phyloP scores from a whole-genome alignment of 92 coral and sea anemone genomes.

The Siderastrea siderea region DNA sequence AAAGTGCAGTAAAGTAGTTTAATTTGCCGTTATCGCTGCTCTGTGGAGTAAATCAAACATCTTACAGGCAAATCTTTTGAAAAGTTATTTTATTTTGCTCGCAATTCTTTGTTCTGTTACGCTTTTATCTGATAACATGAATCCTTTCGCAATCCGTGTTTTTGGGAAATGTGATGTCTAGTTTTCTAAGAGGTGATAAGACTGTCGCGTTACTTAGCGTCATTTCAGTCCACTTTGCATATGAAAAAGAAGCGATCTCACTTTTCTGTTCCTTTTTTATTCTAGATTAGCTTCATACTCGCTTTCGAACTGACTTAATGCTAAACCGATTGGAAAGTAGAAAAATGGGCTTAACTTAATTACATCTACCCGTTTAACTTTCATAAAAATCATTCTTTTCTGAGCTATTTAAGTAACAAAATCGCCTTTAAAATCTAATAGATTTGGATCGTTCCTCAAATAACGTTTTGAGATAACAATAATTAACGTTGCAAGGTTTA shows the following conservation, averaged over 20 bases:
- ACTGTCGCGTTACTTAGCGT: background rate
- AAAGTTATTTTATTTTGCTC: background rate
- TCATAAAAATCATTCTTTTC: background rate
- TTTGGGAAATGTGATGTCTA: slow-evolving; percentile 5
- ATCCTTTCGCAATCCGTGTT: background rate
- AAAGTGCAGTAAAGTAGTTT: slow-evolving; percentile 5
- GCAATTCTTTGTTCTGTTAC: background rate
- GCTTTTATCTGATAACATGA: slow-evolving; percentile 5
- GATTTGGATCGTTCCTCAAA: background rate
- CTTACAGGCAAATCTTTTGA: background rate
- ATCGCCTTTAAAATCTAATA: slow-evolving; percentile 8
- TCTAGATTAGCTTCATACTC: background rate
- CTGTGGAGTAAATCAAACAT: background rate
- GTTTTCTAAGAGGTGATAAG: slow-evolving; percentile 11
- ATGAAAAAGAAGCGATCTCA: background rate
- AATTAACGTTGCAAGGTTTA: background rate
- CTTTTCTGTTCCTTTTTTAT: background rate
- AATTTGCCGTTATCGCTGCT: slow-evolving; percentile 20
- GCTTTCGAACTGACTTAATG: background rate
- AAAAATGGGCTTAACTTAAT: background rate
- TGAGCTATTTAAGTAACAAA: slow-evolving; percentile 23
- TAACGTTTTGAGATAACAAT: slow-evolving; percentile 3
- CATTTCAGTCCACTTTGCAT: background rate
- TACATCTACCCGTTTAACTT: background rate
- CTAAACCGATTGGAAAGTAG: background rate